Conservation (phyloP, 2,888 invertebrate species). For the Drosophila barbarae region DNA sequence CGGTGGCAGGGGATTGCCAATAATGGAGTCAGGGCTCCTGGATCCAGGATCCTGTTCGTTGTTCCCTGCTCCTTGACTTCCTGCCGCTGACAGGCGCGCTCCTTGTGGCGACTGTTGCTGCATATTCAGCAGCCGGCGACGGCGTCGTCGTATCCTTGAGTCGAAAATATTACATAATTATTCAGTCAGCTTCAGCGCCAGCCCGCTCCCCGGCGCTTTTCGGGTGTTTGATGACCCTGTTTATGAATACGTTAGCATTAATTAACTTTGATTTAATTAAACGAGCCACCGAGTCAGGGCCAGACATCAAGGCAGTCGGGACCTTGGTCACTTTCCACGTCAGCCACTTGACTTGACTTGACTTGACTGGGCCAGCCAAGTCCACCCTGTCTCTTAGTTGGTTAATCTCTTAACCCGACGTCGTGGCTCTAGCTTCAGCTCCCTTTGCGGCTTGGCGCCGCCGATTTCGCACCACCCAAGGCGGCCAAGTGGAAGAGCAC, state of each 20-base stretch:
- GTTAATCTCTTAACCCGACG: slow-evolving; percentile 67
- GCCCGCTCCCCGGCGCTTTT: slow-evolving; percentile 36
- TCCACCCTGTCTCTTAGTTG: slow-evolving; percentile 31
- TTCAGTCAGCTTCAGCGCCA: slow-evolving; percentile 53
- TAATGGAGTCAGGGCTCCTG: slow-evolving; percentile 27
- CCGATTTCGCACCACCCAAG: slow-evolving; percentile 54
- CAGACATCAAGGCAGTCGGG: slow-evolving; percentile 33
- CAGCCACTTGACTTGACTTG: slow-evolving; percentile 43
- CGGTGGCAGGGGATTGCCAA: slow-evolving; percentile 22
- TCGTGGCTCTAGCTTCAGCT: slow-evolving; percentile 46
- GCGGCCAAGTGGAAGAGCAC: slow-evolving; percentile 60
- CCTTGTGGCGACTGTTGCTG: slow-evolving; percentile 45
- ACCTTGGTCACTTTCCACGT: slow-evolving; percentile 52
- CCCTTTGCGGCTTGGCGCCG: slow-evolving; percentile 69
- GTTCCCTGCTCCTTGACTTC: slow-evolving; percentile 34
- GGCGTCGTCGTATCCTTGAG: slow-evolving; percentile 32
- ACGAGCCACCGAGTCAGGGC: slow-evolving; percentile 46
- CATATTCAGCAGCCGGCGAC: slow-evolving; percentile 57
- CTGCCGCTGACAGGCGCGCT: slow-evolving; percentile 49
- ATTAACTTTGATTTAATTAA: slow-evolving; percentile 79
- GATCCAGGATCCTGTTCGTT: slow-evolving; percentile 9
- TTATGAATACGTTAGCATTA: slow-evolving; percentile 77
- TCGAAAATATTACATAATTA: slow-evolving; percentile 70
- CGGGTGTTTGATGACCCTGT: slow-evolving; percentile 72
- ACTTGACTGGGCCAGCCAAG: slow-evolving; percentile 20